Evolutionary conservation across 2,888 invertebrate species (phyloP), one percentile per base, ranked within the genome.

Genomic region (Eretmocerus hayati): DNA sequence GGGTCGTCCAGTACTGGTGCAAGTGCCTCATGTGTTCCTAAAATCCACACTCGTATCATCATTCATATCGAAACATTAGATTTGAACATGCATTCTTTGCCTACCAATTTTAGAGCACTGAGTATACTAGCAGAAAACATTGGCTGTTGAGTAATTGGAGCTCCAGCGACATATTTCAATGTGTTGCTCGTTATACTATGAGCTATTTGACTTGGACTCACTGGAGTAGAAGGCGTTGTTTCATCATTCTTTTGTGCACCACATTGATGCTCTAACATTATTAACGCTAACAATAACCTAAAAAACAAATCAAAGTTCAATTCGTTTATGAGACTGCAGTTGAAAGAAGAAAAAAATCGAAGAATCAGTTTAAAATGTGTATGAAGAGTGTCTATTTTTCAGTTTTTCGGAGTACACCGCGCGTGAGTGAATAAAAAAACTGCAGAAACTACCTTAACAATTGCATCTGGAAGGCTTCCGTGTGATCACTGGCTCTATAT

Each of bases 1-100:
- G 77, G 53, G 85, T 81, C 26, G 90, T 80, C 90, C 90, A 91
- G 62, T 87, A 85, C 55, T 84, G 83, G 67, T 91, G 91, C 55
- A 88, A 69, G 62, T 84, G 82, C 39, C 83, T 77, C 71, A 84
- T 76, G 52, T 82, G 81, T 49, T 81, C 79, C 68, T 84, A 26
- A 5, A 30, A 30, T 19, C n/a, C n/a, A n/a, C n/a, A n/a, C n/a
- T n/a, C 8, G n/a, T n/a, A n/a, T n/a, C n/a, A n/a, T n/a, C n/a
- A n/a, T n/a, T n/a, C n/a, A n/a, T n/a, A n/a, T n/a, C n/a, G n/a
- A n/a, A n/a, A n/a, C n/a, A n/a, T n/a, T n/a, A n/a, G n/a, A n/a
- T n/a, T n/a, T n/a, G n/a, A n/a, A n/a, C n/a, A n/a, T n/a, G n/a
- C n/a, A n/a, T n/a, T 26, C 11, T 6, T 16, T 23, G 51, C 52